Base-by-base conservation (phyloP, 2,113 vertebrate genomes). In the Nothocercus nigrocapillus region DNA sequence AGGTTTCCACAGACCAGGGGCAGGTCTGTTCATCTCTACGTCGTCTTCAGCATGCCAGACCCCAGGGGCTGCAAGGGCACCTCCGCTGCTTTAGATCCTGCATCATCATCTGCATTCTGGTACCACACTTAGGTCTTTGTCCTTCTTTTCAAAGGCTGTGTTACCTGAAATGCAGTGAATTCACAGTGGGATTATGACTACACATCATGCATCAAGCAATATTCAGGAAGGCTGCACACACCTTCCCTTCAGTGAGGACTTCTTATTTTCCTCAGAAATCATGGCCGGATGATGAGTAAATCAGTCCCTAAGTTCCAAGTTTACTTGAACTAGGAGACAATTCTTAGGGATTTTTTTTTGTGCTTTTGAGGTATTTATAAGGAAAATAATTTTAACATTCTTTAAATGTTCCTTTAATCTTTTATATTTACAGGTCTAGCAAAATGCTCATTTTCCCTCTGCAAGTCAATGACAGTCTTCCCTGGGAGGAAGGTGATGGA, bases 81-180 rank as follows among this genome's bases (percentile, higher is more conserved):
- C 49, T 30, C 2, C 9, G 1, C 1, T 61, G 27, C 8, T 17
- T 22, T 3, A 1, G 0, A 4, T 3, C 70, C 51, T 61, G 4
- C 7, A 24, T n/a, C 7, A 24, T n/a, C 58, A 21, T 3, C 36
- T 2, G 0, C 0, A 3, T 6, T 1, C 42, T 13, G 4, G 5
- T 4, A 4, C 14, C 70, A 8, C 56, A 5, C 73, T 14, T 0
- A 0, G 7, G 32, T 0, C 38, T 25, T 27, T 34, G 32, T 8
- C 5, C 24, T 63, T 9, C 84, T 25, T 54, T 5, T 44, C 78
- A 36, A 38, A 68, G 32, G 21, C 30, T 13, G 7, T 2, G 1
- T 3, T 16, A 28, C 51, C 77, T 7, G 42, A 30, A 40, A 1
- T 0, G 1, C 74, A 6, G 40, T 0, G 36, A 72, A 30, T 49